These are phyloP conservation scores for Drosophila pegasa DNA, from an alignment of 2,888 invertebrate genomes.

Conservation along the genomic window DNA sequence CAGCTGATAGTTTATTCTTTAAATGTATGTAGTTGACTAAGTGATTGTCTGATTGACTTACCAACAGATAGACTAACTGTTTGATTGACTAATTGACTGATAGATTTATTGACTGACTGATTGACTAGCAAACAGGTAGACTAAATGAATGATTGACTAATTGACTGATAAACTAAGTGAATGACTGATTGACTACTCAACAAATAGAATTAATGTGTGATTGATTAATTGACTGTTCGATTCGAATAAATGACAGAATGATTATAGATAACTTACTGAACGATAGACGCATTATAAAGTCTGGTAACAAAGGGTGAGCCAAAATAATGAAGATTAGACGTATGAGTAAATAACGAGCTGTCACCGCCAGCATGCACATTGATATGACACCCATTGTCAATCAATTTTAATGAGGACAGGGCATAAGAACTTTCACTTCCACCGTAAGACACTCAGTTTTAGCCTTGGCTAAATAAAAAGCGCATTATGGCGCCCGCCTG, in stretches of 20 bases:
- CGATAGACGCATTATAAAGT: not conserved
- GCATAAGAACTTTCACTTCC: not conserved
- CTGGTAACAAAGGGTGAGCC: too few relatives aligned
- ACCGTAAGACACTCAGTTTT: slow-evolving; percentile 4
- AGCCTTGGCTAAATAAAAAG: slow-evolving; percentile 43
- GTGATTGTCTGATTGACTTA: not conserved
- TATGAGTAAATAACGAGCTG: not conserved
- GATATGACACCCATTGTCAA: not conserved
- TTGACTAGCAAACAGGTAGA: too few relatives aligned
- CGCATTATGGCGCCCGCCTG: slow-evolving; percentile 35
- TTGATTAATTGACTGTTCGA: too few relatives aligned
- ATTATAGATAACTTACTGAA: not conserved
- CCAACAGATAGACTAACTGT: not conserved
- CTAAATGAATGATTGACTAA: too few relatives aligned
- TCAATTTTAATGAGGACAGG: not conserved
- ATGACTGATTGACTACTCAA: not conserved
- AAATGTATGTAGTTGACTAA: not conserved
- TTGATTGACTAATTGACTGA: not conserved
- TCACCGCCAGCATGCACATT: not conserved
- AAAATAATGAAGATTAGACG: not conserved
- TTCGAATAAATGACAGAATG: not conserved
- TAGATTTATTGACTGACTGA: too few relatives aligned
- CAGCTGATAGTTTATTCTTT: not conserved
- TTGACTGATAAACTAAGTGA: not conserved
- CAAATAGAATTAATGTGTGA: not conserved